Conservation (phyloP, 64 coral and sea anemone species). For the Hydrozoanthus tunicans region DNA sequence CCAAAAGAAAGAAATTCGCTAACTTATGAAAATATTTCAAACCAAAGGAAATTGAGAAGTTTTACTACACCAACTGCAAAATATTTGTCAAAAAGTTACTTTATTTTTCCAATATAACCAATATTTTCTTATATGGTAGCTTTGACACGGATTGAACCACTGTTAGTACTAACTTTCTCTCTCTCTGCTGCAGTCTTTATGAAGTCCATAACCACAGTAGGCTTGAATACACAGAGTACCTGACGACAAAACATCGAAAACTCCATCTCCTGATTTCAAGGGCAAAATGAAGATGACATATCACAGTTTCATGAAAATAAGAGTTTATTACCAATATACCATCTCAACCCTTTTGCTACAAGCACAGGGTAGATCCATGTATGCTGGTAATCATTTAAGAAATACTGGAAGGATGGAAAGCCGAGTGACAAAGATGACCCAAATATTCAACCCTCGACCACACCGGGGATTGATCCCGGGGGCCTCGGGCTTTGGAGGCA, state of each 20-base stretch:
- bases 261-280: background rate
- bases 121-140: background rate
- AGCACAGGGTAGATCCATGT: too few species aligned
- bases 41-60: too few species aligned
- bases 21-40: too few species aligned
- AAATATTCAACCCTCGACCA: background rate
- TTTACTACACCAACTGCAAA: too few species aligned
- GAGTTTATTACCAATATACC: too few species aligned
- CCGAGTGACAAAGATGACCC: background rate
- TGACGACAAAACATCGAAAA: background rate
- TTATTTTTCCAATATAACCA: background rate
- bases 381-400: background rate
- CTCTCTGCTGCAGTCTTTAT: conserved; percentile 23
- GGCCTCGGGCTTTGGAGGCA: background rate
- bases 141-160: background rate
- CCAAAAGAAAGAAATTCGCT: too few species aligned
- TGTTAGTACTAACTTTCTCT: background rate
- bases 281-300: background rate
- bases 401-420: background rate
- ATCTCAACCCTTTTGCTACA: too few species aligned
- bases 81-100: background rate
- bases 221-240: conserved; percentile 34
- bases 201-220: conserved; percentile 12
- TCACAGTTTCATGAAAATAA: background rate
- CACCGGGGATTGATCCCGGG: background rate